Percentiles rank a stretch among this genome's conserved stretches.
phyloP scores from a whole-genome alignment of 1,140 invertebrate species.

The Trichomalopsis sarcophagae region DNA sequence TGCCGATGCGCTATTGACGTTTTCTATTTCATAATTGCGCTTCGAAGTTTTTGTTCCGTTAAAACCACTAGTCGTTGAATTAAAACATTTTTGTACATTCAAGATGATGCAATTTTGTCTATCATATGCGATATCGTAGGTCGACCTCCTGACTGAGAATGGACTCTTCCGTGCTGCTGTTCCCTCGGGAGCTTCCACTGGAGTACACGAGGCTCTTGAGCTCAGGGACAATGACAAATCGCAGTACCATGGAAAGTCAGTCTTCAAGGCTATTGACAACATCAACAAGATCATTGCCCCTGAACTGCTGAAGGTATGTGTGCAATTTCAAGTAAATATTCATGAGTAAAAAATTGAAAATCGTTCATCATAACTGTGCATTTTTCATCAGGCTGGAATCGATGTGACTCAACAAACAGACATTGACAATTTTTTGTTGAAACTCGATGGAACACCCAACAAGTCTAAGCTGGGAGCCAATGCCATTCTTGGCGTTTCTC shows the following conservation, averaged over 20 bases:
- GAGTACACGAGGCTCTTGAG: constrained; percentile 97
- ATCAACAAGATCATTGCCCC: constrained; percentile 92
- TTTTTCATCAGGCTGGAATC: constrained; percentile 75
- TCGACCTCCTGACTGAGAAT: constrained; percentile 80
- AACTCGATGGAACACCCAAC: constrained; percentile 97
- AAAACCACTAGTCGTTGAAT: background rate
- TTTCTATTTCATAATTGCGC: background rate
- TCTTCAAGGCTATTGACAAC: constrained; percentile 94
- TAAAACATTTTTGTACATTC: background rate
- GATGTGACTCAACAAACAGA: constrained; percentile 93
- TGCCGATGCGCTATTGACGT: background rate
- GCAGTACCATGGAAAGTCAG: constrained; percentile 96
- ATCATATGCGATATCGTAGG: constrained; percentile 61
- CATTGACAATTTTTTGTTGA: constrained; percentile 95
- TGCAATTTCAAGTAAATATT: constrained; percentile 24
- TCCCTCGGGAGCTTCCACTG: constrained; percentile 98
- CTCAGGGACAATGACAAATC: constrained; percentile 93
- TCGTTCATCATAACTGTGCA: background rate
- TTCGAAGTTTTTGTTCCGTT: background rate
- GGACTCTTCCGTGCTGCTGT: constrained; percentile 97
- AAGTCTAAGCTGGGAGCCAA: constrained; percentile 98
- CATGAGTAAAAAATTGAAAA: background rate
- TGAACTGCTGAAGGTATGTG: constrained; percentile 85
- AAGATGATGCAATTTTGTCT: constrained; percentile 56
- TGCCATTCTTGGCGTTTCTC: constrained; percentile 96